Conservation (phyloP, 2,888 invertebrate genomes). For the Spicauda simplicius region DNA sequence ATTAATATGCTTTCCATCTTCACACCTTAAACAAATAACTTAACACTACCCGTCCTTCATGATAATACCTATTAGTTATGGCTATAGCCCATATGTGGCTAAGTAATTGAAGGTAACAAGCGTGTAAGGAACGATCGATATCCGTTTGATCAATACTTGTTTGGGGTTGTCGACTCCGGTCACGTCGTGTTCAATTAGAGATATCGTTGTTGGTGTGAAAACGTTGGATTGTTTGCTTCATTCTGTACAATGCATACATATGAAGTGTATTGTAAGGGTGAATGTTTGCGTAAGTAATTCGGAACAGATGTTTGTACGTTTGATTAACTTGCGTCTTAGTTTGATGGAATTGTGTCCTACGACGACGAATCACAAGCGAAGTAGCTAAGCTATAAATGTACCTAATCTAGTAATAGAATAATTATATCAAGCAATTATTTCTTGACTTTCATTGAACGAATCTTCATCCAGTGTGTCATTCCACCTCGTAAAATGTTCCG, state of each 20-base stretch:
- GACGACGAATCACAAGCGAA: too few species aligned
- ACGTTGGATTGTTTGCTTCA: background rate
- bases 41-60: slow-evolving; percentile 2
- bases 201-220: slow-evolving; percentile 27
- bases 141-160: slow-evolving; percentile 44
- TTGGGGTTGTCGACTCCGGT: slow-evolving; percentile 24
- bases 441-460: too few species aligned
- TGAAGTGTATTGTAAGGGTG: background rate
- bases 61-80: slow-evolving; percentile 19
- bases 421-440: too few species aligned
- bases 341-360: background rate
- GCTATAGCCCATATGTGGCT: slow-evolving; percentile 23
- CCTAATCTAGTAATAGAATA: too few species aligned
- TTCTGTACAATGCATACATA: background rate
- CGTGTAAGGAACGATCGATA: slow-evolving; percentile 41
- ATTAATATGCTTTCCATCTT: too few species aligned
- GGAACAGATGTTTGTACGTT: slow-evolving; percentile 12
- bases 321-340: background rate
- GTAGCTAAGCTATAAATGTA: too few species aligned
- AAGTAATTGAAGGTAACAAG: slow-evolving; percentile 31
- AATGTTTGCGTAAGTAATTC: slow-evolving; percentile 24
- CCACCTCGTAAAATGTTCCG: too few species aligned
- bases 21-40: background rate
- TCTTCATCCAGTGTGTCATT: too few species aligned
- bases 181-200: slow-evolving; percentile 42